Percentiles rank a stretch among this genome's conserved stretches.
Evolutionary conservation across 2,797 vertebrate species (phyloP).

Genomic region (Otolemur crassicaudatus): DNA sequence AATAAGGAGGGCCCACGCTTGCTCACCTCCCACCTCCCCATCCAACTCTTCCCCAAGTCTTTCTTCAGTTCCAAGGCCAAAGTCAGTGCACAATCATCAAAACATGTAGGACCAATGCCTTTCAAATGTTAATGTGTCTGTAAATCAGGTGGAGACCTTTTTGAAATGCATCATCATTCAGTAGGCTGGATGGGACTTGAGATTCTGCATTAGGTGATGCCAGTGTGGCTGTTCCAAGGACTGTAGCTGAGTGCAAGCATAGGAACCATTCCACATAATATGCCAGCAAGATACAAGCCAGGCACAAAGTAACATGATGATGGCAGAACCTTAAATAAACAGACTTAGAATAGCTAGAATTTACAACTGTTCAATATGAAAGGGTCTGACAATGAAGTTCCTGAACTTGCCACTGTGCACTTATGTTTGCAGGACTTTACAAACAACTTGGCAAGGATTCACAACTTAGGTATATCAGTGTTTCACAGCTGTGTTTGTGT

Average conservation of each 20-base stretch:
- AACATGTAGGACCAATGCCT: neutral
- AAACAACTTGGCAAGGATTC: too few relatives aligned
- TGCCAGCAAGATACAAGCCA: neutral
- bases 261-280: neutral
- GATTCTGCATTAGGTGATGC: neutral
- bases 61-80: constrained; percentile 73
- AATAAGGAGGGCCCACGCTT: neutral
- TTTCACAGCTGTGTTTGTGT: too few relatives aligned
- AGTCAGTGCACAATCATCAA: neutral
- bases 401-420: too few relatives aligned
- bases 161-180: neutral
- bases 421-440: too few relatives aligned
- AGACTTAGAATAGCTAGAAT: neutral
- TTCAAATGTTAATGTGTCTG: fast-evolving
- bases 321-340: neutral
- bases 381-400: too few relatives aligned
- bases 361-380: neutral
- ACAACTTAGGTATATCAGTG: too few relatives aligned
- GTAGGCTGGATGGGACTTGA: too few relatives aligned
- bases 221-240: fast-evolving
- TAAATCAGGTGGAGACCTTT: neutral
- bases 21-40: neutral
- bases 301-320: fast-evolving
- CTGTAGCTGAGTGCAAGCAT: neutral
- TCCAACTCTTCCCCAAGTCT: constrained; percentile 63